These are phyloP conservation scores for Celastrina argiolus DNA, from an alignment of 2,888 invertebrate species.

Conservation along the genomic window DNA sequence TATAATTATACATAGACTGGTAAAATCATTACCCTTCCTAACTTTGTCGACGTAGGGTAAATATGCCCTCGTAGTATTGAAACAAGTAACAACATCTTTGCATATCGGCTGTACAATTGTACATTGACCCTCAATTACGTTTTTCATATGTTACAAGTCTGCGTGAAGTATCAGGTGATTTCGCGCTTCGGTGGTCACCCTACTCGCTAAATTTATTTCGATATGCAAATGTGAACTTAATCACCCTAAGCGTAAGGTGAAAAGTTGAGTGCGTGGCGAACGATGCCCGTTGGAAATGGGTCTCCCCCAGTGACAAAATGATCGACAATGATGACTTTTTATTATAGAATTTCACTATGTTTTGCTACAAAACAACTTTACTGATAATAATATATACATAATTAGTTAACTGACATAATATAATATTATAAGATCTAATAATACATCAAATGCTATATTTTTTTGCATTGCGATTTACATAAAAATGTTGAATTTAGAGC, in stretches of 20 bases:
- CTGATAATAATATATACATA: not conserved
- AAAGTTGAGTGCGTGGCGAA: not conserved
- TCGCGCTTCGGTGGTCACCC: slow-evolving; percentile 56
- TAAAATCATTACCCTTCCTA: too few relatives aligned
- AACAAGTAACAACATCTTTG: not conserved
- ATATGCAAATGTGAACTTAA: not conserved
- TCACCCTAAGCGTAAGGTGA: not conserved
- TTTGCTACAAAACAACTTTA: not conserved
- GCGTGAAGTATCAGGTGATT: slow-evolving; percentile 37
- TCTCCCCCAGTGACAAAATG: not conserved
- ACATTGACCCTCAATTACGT: slow-evolving; percentile 19
- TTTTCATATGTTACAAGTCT: slow-evolving; percentile 22
- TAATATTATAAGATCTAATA: too few relatives aligned
- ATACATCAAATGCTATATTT: too few relatives aligned
- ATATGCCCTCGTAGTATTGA: not conserved
- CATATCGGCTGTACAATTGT: not conserved
- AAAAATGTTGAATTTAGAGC: too few relatives aligned
- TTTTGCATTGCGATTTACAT: too few relatives aligned
- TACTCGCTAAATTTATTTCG: slow-evolving; percentile 27
- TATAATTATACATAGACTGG: too few relatives aligned
- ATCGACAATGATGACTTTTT: not conserved
- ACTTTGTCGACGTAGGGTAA: not conserved
- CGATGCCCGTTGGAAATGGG: not conserved
- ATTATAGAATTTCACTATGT: not conserved
- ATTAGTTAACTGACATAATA: not conserved